Base-by-base conservation (phyloP, 2,113 vertebrate species). In the Mobula hypostoma region DNA sequence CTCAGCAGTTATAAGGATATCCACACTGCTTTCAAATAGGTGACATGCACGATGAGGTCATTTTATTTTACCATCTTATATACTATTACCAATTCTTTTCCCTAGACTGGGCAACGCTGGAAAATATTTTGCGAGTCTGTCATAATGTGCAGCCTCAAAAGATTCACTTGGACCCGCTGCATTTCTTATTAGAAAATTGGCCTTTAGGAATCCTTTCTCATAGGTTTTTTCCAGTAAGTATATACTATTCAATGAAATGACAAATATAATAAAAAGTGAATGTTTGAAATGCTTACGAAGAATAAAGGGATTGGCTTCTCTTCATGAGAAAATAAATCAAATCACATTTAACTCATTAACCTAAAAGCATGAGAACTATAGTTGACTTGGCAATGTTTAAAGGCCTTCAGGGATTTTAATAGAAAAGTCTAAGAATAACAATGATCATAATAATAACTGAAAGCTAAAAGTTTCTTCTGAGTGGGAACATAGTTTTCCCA, bases 271-370 rank as follows among this genome's bases (percentile, higher is more conserved):
- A 4, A 36, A 87, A 90, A 66, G 14, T 88, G 5, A 79, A 79
- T 36, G 14, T 79, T 36, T 79, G 77, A 90, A 66, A 66, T 66
- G 15, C 63, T 27, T 85, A 58, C 14, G 15, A 32, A 61, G 85
- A 88, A 63, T 32, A 32, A 66, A 68, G 85, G 63, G 85, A 66
- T 17, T 66, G 29, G 14, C 7, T n/a, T 66, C 63, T 15, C 29
- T 90, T 14, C n/a, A 66, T 66, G 58, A 90, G 61, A 90, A 90
- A 90, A 90, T 90, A 90, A 90, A 90, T 32, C 85, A 66, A 88
- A 66, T 88, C 58, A 88, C 15, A 32, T 66, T 88, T 88, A 88
- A 90, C 7, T 66, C 61, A 90, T 90, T 90, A 90, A 90, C 29
- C n/a, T n/a, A 90, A 88, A 90, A 90, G 29, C 85, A 32, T 90